Evolutionary conservation across 2,113 vertebrate species (phyloP), one percentile per base, ranked within the genome.

Genomic region (Notarius lentiginosus): DNA sequence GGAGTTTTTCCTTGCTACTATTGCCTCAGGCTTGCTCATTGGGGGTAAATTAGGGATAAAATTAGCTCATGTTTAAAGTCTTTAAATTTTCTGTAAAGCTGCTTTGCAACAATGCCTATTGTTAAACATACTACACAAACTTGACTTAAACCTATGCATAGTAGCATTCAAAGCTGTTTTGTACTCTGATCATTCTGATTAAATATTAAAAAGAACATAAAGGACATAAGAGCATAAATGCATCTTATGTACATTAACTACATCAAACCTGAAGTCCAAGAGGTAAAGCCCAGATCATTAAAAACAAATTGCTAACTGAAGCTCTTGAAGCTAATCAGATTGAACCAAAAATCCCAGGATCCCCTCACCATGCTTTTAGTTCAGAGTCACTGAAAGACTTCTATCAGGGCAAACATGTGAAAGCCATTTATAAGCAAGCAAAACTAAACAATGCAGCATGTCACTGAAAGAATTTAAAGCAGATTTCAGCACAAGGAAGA

Each of bases 391-490:
- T 86, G 83, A 91, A 88, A 27, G 4, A 88, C 60, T 51, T 88
- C 86, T 75, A 89, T 92, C 89, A 91, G 88, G 84, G 53, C 41
- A 83, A 66, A 77, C 93, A 95, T 93, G 93, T 94, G 93, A 92
- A 93, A 94, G 90, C 90, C 88, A 95, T 94, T 94, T 92, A 89
- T 89, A 87, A 86, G 88, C 85, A 89, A 53, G 88, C 88, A 91
- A 92, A 92, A 91, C 91, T 90, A 83, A 89, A 88, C 34, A 91
- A 87, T 84, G 89, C 91, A 91, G 84, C 72, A 77, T 86, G 72
- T 86, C 92, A 90, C 90, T 94, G 93, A 93, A 93, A 94, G 92
- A 90, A 91, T 92, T 93, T 92, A 93, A 34, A 86, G n/a, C 70
- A 58, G 12, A 79, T 53, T 86, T 76, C 73, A 24, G 22, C 73